A percentile compares a stretch with the other conserved stretches of the same genome.
phyloP scores from a whole-genome alignment of 1,140 invertebrate genomes.

The Aphidius ervi region DNA sequence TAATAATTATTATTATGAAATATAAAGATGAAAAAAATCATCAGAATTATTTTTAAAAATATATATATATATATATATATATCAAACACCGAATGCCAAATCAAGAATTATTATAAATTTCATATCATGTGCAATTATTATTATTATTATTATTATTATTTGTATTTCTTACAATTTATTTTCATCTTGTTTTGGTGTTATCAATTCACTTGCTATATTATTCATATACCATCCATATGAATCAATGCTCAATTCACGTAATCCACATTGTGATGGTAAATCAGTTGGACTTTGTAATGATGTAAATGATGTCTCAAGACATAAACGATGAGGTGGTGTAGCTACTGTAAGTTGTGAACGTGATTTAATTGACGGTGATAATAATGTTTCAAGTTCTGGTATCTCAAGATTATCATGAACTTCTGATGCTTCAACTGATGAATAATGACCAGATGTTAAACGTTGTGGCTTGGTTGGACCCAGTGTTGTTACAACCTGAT shows the following conservation, averaged over 20 bases:
- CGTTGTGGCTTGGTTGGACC: slow-evolving; percentile 70
- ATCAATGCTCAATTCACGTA: slow-evolving; percentile 45
- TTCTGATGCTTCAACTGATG: slow-evolving; percentile 38
- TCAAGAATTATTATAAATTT: too few relatives aligned
- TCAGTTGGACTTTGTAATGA: slow-evolving; percentile 58
- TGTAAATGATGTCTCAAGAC: slow-evolving; percentile 74
- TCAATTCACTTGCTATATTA: slow-evolving; percentile 46
- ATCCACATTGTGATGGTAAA: slow-evolving; percentile 37
- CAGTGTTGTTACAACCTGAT: slow-evolving; percentile 70
- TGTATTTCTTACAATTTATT: slow-evolving; percentile 38
- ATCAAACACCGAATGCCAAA: too few relatives aligned
- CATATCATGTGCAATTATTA: too few relatives aligned
- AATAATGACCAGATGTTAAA: slow-evolving; percentile 36
- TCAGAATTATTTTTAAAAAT: too few relatives aligned
- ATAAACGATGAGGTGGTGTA: slow-evolving; percentile 59
- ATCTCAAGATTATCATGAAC: slow-evolving; percentile 33
- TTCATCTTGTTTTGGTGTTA: slow-evolving; percentile 40
- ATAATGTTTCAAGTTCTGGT: slow-evolving; percentile 45
- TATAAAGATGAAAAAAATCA: too few relatives aligned
- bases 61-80: too few relatives aligned
- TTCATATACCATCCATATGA: slow-evolving; percentile 49
- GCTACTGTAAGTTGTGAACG: slow-evolving; percentile 38
- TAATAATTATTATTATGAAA: too few relatives aligned
- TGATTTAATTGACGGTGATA: slow-evolving; percentile 40
- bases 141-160: too few relatives aligned